Base-by-base conservation (phyloP, 1,140 invertebrate genomes). In the Archegozetes longisetosus region DNA sequence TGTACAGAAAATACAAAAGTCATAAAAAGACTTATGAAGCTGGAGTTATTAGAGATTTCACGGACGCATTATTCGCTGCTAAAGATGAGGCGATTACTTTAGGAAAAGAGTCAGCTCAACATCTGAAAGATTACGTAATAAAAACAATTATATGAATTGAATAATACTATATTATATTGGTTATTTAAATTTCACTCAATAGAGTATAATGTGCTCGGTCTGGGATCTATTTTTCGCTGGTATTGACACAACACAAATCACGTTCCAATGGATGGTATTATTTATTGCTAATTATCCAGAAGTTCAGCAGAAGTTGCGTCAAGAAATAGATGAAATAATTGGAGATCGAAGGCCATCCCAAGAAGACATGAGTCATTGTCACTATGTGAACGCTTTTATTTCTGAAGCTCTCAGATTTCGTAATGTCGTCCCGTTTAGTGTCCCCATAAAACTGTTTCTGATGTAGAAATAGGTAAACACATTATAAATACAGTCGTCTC, bases 41-140 rank as follows among this genome's bases (percentile, higher is more conserved):
- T 9, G 50, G 50, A 51, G 32, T 40, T 40, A 27, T 55, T 22
- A 76, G 83, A 56, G 86, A 90, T 71, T 80, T 90, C 17, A 88
- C 90, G 78, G 86, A 90, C 65, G 80, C 81, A 14, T 89, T 88
- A 67, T 72, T 90, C 22, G 76, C 84, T 47, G 79, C 85, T 73
- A 82, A 85, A 74, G 69, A 78, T 25, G 25, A 32, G 14, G 62
- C 61, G n/a, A 54, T 24, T 3, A 23, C 57, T 3, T 40, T 60
- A 51, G 55, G 58, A 40, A 47, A 50, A 49, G 54, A 63, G 13
- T 46, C 2, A 32, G 47, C 46, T 14, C 57, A 29, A 14, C 22
- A 55, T 32, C 53, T 46, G 53, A 51, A 1, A 1, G 40, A 49
- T 29, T 13, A 40, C 17, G 32, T 40, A 40, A 9, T 9, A n/a